Evolutionary conservation across 2,113 vertebrate species (phyloP).

Genomic region (Corapipo altera): DNA sequence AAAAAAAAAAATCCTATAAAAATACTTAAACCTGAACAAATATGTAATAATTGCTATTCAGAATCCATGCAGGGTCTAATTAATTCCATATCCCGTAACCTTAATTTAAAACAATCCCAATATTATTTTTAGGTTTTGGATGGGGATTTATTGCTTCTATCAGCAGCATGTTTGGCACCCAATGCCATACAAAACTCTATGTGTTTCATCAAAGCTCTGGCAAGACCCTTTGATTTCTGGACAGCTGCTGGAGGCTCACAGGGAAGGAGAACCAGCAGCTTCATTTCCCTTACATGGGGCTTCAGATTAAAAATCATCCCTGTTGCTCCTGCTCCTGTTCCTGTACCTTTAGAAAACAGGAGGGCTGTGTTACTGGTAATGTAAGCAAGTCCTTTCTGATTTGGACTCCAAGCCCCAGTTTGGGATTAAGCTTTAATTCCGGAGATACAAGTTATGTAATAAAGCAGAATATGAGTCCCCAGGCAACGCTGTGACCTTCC

Average conservation of each 20-base stretch:
- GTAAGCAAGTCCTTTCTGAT: background rate
- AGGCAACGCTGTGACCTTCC: background rate
- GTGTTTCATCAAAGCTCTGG: slow-evolving; percentile 46
- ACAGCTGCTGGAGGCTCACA: slow-evolving; percentile 19
- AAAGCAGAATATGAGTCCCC: background rate
- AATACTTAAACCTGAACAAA: slow-evolving; percentile 70
- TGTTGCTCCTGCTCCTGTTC: background rate
- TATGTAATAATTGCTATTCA: slow-evolving; percentile 60
- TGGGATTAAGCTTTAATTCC: slow-evolving; percentile 62
- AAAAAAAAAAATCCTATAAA: slow-evolving; percentile 37
- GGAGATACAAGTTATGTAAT: slow-evolving; percentile 1
- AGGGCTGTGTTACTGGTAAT: background rate
- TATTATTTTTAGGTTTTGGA: slow-evolving; percentile 66
- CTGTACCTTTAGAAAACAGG: background rate
- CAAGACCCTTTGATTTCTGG: slow-evolving; percentile 17
- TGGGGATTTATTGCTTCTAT: slow-evolving; percentile 60
- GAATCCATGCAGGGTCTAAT: slow-evolving; percentile 57
- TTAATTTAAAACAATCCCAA: slow-evolving; percentile 61
- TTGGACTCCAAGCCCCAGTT: background rate
- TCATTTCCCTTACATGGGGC: slow-evolving; percentile 25
- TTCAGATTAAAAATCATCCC: background rate
- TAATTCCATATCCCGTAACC: slow-evolving; percentile 25
- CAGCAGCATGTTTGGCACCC: slow-evolving; percentile 50
- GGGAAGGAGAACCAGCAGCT: background rate
- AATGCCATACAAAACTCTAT: background rate